phyloP scores from a whole-genome alignment of 2,797 vertebrate species.

The Xenentodon cancila region DNA sequence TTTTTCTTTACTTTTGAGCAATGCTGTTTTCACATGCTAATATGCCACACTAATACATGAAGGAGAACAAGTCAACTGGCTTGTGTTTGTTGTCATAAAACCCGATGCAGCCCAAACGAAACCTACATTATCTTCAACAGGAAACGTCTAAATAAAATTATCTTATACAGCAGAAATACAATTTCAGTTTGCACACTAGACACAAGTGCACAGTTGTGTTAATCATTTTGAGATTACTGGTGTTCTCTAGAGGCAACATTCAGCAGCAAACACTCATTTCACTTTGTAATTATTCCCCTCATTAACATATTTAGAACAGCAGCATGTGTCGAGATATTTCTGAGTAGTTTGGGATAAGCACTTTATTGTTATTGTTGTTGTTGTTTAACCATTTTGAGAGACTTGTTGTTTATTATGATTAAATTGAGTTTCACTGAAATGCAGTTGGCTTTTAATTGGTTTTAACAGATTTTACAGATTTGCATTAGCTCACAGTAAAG shows the following conservation, averaged over 20 bases:
- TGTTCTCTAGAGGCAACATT: slow-evolving; percentile 42
- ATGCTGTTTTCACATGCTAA: slow-evolving; percentile 15
- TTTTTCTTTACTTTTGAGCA: no score
- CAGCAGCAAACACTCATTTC: slow-evolving; percentile 44
- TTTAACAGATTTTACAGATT: no score
- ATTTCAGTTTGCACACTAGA: slow-evolving; percentile 15
- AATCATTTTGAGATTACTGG: slow-evolving; percentile 34
- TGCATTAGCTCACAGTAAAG: no score
- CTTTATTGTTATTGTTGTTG: no score
- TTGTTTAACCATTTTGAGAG: no score
- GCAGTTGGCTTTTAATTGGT: no score
- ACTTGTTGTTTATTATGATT: neutral
- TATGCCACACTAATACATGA: neutral
- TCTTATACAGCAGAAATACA: slow-evolving; percentile 18
- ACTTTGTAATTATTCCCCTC: slow-evolving; percentile 54
- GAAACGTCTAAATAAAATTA: no score
- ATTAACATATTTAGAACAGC: slow-evolving; percentile 72
- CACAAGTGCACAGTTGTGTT: no score
- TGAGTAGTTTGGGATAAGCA: no score
- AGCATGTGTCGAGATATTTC: slow-evolving; percentile 20
- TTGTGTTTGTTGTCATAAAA: slow-evolving; percentile 30
- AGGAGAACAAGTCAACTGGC: slow-evolving; percentile 28
- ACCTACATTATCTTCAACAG: slow-evolving; percentile 2
- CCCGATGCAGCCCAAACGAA: slow-evolving; percentile 23
- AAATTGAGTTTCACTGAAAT: no score